Evolutionary conservation across 2,113 vertebrate genomes (phyloP).

Genomic region (Microtus richardsoni): DNA sequence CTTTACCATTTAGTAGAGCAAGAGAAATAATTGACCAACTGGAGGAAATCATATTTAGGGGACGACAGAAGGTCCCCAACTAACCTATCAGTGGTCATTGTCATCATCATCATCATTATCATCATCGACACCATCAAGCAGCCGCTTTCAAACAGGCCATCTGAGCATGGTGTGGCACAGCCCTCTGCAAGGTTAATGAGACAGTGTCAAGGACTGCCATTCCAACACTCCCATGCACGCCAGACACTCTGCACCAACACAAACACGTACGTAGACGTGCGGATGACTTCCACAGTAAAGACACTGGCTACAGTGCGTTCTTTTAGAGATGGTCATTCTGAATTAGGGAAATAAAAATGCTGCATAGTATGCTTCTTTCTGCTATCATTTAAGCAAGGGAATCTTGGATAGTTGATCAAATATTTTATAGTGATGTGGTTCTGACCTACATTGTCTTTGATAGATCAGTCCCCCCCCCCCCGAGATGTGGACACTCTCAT

Average conservation of each 20-base stretch:
- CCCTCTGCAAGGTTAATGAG: conserved; percentile 78
- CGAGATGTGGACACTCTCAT: neutral
- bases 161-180: conserved; percentile 67
- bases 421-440: neutral
- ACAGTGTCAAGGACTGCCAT: conserved; percentile 59
- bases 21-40: conserved; percentile 72
- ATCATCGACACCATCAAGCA: conserved; percentile 64
- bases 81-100: conserved; percentile 73
- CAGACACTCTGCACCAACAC: neutral
- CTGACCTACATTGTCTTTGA: neutral
- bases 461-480: neutral
- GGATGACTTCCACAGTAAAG: neutral
- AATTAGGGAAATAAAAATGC: neutral
- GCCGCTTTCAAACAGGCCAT: conserved; percentile 72
- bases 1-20: conserved; percentile 65
- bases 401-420: neutral
- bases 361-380: neutral
- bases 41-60: conserved; percentile 76
- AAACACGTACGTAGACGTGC: fast-evolving
- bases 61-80: conserved; percentile 76
- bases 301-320: neutral
- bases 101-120: conserved; percentile 81
- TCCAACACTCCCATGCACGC: neutral
- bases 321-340: neutral
- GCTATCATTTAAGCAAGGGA: neutral